Conservation (phyloP, 2,797 vertebrate genomes). For the Champsocephalus esox region DNA sequence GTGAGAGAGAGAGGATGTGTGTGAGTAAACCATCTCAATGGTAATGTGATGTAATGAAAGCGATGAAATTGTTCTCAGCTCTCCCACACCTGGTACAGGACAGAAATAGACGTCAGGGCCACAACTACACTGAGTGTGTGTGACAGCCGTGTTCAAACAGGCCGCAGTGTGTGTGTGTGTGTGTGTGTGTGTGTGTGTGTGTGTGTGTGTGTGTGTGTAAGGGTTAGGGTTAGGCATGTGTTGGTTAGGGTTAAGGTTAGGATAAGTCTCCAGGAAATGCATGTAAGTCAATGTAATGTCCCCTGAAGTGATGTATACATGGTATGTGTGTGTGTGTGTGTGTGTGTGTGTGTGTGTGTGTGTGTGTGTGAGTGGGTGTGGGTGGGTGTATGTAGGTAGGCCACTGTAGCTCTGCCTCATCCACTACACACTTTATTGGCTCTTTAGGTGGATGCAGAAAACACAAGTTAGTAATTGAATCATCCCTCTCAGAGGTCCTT, state of each 20-base stretch:
- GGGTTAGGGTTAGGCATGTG: no score
- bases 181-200: not conserved
- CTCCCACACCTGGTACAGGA: conserved; percentile 65
- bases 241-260: no score
- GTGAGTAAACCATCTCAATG: conserved; percentile 20
- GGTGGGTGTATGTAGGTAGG: no score
- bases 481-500: not conserved
- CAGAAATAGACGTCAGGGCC: conserved; percentile 54
- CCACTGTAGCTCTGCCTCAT: conserved; percentile 18
- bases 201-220: no score
- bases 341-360: not conserved
- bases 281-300: no score
- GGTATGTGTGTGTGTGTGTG: conserved; percentile 28
- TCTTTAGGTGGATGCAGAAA: not conserved
- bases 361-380: not conserved
- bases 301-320: no score
- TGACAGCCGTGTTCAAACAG: conserved; percentile 41
- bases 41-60: conserved; percentile 36
- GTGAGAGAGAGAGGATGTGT: not conserved
- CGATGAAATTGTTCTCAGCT: conserved; percentile 50
- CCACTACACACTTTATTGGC: not conserved
- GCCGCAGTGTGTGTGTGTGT: not conserved
- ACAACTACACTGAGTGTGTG: conserved; percentile 43
- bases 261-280: no score
- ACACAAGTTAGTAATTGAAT: conserved; percentile 23